Evolutionary conservation across 2,797 vertebrate genomes (phyloP).

Genomic region (Hydrophis major): DNA sequence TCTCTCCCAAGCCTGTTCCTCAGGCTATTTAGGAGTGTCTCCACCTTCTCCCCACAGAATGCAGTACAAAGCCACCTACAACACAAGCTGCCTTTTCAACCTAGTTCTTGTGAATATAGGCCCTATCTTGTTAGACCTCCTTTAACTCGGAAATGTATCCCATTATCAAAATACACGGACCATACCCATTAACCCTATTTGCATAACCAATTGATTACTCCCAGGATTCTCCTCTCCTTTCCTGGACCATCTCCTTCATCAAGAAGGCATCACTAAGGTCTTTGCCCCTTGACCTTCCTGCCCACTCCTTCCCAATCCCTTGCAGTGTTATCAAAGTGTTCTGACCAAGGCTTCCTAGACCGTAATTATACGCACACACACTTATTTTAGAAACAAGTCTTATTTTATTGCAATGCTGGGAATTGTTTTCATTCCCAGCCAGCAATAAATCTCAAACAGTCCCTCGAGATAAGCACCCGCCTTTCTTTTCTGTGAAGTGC

Average conservation of each 20-base stretch:
- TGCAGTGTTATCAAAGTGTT: neutral
- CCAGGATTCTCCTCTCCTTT: neutral
- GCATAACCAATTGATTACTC: neutral
- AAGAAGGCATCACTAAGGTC: neutral
- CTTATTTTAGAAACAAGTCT: no score
- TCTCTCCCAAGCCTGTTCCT: neutral
- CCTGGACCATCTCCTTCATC: neutral
- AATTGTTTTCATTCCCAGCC: no score
- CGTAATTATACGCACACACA: no score
- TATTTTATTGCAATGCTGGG: no score
- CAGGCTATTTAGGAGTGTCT: neutral
- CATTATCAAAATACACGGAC: neutral
- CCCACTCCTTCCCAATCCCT: neutral
- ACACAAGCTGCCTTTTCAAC: neutral
- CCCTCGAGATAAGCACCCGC: no score
- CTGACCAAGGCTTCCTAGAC: no score
- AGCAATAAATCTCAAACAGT: no score
- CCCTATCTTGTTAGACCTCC: neutral
- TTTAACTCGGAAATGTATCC: neutral
- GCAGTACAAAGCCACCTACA: neutral
- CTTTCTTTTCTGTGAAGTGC: no score
- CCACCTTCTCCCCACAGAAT: neutral
- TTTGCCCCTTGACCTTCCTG: neutral
- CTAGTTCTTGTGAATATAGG: neutral
- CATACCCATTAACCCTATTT: neutral